Base-by-base conservation (phyloP, 2,888 invertebrate genomes). In the Lepeophtheirus nordmannii region DNA sequence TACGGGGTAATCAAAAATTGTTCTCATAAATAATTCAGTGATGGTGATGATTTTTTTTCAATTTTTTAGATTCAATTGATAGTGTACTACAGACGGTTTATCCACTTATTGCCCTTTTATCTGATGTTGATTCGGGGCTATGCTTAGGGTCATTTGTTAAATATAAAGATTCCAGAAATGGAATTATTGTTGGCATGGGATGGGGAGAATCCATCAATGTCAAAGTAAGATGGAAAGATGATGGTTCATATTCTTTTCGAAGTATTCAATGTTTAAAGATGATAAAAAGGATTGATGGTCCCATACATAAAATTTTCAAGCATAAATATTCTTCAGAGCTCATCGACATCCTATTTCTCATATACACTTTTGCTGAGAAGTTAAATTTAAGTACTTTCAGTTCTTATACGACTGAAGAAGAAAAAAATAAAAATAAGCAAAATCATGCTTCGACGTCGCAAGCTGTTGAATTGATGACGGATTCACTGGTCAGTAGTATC, bases 401-500 rank as follows among this genome's bases (percentile, higher is more conserved):
- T 46, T 14, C 17, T 14, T 46, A 46, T 8, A n/a, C 2, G 5
- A 3, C 17, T 17, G 53, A 46, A 17, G 53, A 46, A 46, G 53
- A 46, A 17, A 17, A 8, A 17, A 14, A 17, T 30, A 30, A 30
- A 30, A 30, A 14, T 46, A 14, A 14, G 14, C 5, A 17, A n/a
- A 14, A 46, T 14, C 14, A 1, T 3, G 14, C 53, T 46, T 46
- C 53, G n/a, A 46, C 53, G 8, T 46, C 61, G 7, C n/a, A 20
- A 11, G 56, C 46, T 46, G 63, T 79, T 68, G 79, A 79, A 69
- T 73, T 76, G 0, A 70, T 80, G 9, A 78, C 78, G 2, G 77
- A 78, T 70, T 76, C 78, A 71, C 76, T 80, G 73, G 79, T 80
- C 7, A 76, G 77, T 1, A 78, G 74, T 69, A 80, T 80, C 22